A percentile compares a stretch with the other conserved stretches of the same genome.
These are phyloP conservation scores for Drosophila siamana DNA, from an alignment of 2,888 invertebrate species.

Conservation along the genomic window DNA sequence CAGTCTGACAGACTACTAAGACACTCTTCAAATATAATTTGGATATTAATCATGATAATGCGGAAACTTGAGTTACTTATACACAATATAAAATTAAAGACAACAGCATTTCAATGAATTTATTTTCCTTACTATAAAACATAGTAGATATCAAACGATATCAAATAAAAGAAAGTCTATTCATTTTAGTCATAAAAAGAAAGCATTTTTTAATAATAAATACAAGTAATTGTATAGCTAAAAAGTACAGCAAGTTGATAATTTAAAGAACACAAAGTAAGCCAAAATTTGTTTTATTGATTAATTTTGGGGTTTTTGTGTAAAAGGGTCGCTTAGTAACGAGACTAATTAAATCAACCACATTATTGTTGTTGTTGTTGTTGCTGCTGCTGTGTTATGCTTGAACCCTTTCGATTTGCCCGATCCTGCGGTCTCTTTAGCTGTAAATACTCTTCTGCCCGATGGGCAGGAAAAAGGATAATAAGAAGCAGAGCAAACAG, in stretches of 20 bases:
- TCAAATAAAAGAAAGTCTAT: too few species aligned
- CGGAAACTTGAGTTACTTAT: too few species aligned
- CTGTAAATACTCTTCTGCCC: conserved; percentile 12
- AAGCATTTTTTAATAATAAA: background rate
- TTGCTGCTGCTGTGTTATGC: background rate
- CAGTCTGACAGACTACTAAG: background rate
- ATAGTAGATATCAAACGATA: too few species aligned
- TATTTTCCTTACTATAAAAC: too few species aligned
- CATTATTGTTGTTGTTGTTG: background rate
- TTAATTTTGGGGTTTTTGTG: background rate
- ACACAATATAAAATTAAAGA: too few species aligned
- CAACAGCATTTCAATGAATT: too few species aligned
- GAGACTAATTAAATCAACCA: conserved; percentile 11
- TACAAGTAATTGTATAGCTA: background rate
- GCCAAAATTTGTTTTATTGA: background rate
- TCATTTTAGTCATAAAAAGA: background rate
- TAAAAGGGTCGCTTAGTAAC: background rate
- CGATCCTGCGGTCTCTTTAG: background rate
- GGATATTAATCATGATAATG: too few species aligned
- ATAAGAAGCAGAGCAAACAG: conserved; percentile 13
- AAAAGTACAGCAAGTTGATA: background rate
- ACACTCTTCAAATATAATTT: background rate
- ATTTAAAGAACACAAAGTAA: background rate
- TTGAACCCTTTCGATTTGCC: background rate
- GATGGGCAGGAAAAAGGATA: background rate